Conservation (phyloP, 92 coral and sea anemone species). For the Epizoanthus illoricatus region DNA sequence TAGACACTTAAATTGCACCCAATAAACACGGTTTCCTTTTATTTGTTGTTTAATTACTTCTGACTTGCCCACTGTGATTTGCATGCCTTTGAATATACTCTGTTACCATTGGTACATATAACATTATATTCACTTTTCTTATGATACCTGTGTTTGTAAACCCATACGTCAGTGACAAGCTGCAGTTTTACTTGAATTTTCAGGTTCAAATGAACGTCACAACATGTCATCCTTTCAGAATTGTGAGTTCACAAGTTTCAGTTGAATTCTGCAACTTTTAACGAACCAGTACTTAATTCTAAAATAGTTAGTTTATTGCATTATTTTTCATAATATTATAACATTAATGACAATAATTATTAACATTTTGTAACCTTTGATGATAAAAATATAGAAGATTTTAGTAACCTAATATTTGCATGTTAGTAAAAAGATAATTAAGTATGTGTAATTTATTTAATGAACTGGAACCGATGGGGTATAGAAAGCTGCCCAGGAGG, state of each 20-base stretch:
- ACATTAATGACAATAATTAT: neutral
- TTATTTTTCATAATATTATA: neutral
- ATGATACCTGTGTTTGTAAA: neutral
- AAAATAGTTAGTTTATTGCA: neutral
- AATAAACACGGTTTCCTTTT: too few species aligned
- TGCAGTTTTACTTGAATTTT: constrained; percentile 17
- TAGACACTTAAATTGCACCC: too few species aligned
- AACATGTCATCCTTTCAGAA: constrained; percentile 36
- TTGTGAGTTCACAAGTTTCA: constrained; percentile 39
- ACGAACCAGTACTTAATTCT: neutral
- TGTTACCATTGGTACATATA: neutral
- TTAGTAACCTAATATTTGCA: neutral
- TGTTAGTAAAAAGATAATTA: too few species aligned
- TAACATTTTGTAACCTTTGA: neutral
- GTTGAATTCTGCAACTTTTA: constrained; percentile 31
- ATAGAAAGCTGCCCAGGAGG: too few species aligned
- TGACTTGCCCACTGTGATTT: too few species aligned
- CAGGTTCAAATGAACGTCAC: constrained; percentile 31
- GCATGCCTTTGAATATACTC: too few species aligned
- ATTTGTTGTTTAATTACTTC: too few species aligned
- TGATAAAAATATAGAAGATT: neutral
- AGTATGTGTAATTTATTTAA: too few species aligned
- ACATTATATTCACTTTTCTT: neutral
- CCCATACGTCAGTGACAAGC: neutral
- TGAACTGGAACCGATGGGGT: too few species aligned